Evolutionary conservation across 2,113 vertebrate genomes (phyloP), one percentile per base, ranked within the genome.

Genomic region (Daubentonia madagascariensis): DNA sequence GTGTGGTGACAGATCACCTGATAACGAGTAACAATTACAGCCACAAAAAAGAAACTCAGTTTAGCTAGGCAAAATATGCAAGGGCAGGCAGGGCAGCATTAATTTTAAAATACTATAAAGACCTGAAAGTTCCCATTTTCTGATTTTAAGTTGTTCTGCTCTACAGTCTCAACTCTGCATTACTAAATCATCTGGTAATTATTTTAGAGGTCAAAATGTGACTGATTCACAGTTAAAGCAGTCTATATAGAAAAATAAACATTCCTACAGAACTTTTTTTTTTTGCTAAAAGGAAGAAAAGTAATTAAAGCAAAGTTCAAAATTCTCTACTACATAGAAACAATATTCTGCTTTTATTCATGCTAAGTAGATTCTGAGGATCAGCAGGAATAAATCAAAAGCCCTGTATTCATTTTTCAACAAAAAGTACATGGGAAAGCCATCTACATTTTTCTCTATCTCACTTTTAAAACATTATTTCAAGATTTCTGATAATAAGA

Each of bases 191-290:
- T 28, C 40, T 48, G 23, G 63, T 76, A 79, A 94, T 94, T 94
- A 92, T 90, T 90, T 95, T 85, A 22, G 10, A 90, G 94, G 57
- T 81, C 70, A 96, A 70, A 87, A 87, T 94, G 63, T 86, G 23
- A 45, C 75, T 87, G 52, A 94, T n/a, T 40, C 37, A 87, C 3
- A 80, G 18, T 43, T 59, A n/a, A 86, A 87, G 22, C 11, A 43
- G 8, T 52, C 20, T 90, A 50, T 23, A 52, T 22, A 80, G 70
- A 85, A 76, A 20, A 95, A 88, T 45, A 59, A 92, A 85, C 43
- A 87, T 72, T 63, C 85, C 13, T 57, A 57, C 5, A 12, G 83
- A 89, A 61, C 3, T 6, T 85, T n/a, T 65, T 65, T 43, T 75
- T 72, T 65, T 93, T 96, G 16, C 61, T 94, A 68, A 89, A 95